Evolutionary conservation across 2,797 vertebrate genomes (phyloP).

Genomic region (Poecilia wingei): DNA sequence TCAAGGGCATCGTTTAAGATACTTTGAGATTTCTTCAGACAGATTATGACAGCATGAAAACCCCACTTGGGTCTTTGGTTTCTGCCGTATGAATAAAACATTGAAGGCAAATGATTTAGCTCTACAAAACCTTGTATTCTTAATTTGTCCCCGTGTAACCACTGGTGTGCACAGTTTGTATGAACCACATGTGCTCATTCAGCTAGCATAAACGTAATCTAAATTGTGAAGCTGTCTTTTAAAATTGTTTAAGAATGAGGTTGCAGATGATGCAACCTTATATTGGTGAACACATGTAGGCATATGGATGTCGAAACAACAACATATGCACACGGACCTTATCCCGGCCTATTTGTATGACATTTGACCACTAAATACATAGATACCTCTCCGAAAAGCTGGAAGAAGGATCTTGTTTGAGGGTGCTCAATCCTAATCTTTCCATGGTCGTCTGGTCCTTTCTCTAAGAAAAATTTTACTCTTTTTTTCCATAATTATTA

Average conservation of each 20-base stretch:
- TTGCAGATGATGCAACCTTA: constrained; percentile 10
- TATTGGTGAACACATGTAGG: not conserved
- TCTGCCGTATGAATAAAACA: constrained; percentile 42
- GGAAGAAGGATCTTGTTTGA: constrained; percentile 50
- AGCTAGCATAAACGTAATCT: constrained; percentile 41
- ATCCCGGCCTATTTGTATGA: not conserved
- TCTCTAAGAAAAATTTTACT: constrained; percentile 50
- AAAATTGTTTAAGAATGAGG: constrained; percentile 31
- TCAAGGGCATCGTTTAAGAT: constrained; percentile 39
- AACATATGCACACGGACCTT: not conserved
- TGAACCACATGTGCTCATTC: constrained; percentile 26
- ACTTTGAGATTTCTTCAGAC: constrained; percentile 42
- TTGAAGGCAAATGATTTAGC: constrained; percentile 36
- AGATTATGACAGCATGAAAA: constrained; percentile 56
- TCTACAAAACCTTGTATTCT: constrained; percentile 40
- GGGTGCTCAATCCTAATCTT: constrained; percentile 60
- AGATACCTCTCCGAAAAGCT: constrained; percentile 18
- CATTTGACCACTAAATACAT: not conserved
- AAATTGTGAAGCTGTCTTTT: constrained; percentile 36
- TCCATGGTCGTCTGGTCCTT: constrained; percentile 43
- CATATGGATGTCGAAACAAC: not conserved
- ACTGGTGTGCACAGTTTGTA: constrained; percentile 30
- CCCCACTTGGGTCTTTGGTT: constrained; percentile 29
- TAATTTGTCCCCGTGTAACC: constrained; percentile 26
- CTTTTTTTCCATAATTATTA: constrained; percentile 45